Evolutionary conservation across 2,113 vertebrate species (phyloP).

Genomic region (human (Homo sapiens)): GRCh38 chr7:49197501-49198000

Average conservation of each 20-base stretch:
- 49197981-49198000: background rate
- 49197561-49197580: background rate
- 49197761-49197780: background rate
- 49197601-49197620: background rate
- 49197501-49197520: no score
- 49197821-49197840: background rate
- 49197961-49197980: background rate
- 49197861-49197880: background rate
- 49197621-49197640: background rate
- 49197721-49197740: background rate
- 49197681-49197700: background rate
- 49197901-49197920: background rate
- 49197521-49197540: background rate
- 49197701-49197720: no score
- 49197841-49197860: background rate
- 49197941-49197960: background rate
- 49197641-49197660: background rate
- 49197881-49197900: background rate
- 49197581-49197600: background rate
- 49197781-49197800: background rate
- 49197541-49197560: background rate
- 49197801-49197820: background rate
- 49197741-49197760: accelerated
- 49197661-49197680: background rate
- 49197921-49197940: background rate